phyloP scores from a whole-genome alignment of 2,113 vertebrate genomes.

The Chinchilla lanigera region DNA sequence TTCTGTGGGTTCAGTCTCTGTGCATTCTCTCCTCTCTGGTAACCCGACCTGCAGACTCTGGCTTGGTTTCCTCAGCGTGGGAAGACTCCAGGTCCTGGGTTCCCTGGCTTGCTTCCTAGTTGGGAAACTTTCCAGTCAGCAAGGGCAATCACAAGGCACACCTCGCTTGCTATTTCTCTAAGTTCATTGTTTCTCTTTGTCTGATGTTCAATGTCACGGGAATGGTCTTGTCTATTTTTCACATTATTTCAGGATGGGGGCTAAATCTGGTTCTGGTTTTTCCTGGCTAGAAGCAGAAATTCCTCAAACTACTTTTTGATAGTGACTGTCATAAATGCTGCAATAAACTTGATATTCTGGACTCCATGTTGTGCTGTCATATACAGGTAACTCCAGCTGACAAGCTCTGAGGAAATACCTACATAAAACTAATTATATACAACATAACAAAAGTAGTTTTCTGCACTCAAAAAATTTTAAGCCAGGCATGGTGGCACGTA shows the following conservation, averaged over 20 bases:
- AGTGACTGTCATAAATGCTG: not conserved
- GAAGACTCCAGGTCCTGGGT: not conserved
- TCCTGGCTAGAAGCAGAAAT: not conserved
- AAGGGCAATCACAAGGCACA: not conserved
- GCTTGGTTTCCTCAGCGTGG: not conserved
- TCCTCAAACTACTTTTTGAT: not conserved
- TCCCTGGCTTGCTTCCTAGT: not conserved
- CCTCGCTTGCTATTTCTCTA: not conserved
- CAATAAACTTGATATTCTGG: not conserved
- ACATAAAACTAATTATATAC: not conserved
- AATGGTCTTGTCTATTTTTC: not conserved
- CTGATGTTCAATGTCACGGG: not conserved
- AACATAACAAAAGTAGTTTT: not conserved
- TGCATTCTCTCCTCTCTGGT: not conserved
- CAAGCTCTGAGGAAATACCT: not conserved
- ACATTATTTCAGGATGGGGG: not conserved
- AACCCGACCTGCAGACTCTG: not conserved
- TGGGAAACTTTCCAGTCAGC: not conserved
- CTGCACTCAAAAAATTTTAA: not conserved
- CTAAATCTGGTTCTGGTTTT: not conserved
- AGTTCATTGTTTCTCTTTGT: not conserved
- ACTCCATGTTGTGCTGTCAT: not conserved
- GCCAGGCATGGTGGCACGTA: not conserved
- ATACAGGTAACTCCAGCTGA: not conserved
- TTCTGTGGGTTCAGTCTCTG: not conserved